Evolutionary conservation across 64 coral and sea anemone genomes (phyloP).

Genomic region (Montipora cactus): DNA sequence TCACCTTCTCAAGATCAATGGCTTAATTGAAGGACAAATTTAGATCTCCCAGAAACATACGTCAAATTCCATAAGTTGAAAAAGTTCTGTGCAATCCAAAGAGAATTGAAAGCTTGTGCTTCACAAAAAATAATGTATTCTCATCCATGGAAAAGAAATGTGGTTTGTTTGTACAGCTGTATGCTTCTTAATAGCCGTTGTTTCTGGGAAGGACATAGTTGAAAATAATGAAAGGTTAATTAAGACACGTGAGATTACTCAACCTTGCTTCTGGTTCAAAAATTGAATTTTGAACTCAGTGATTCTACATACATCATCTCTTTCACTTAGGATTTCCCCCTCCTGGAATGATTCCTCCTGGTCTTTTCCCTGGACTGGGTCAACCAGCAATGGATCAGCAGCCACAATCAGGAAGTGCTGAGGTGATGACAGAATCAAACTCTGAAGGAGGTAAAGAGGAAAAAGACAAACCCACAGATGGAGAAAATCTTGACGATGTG

Average conservation of each 20-base stretch:
- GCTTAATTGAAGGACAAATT: too few species aligned
- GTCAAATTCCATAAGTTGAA: background rate
- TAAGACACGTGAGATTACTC: background rate
- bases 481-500: background rate
- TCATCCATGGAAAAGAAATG: too few species aligned
- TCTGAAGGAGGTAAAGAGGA: constrained; percentile 7
- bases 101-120: too few species aligned
- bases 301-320: too few species aligned
- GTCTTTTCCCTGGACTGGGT: constrained; percentile 5
- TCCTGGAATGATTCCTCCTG: constrained; percentile 29
- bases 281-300: background rate
- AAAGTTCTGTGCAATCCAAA: background rate
- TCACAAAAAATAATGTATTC: too few species aligned
- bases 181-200: too few species aligned
- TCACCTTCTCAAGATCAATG: too few species aligned
- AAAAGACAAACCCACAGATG: background rate
- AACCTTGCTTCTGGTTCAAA: background rate
- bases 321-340: background rate
- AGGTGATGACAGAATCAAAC: background rate
- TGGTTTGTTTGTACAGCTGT: too few species aligned
- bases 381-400: constrained; percentile 35
- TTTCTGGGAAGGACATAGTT: too few species aligned
- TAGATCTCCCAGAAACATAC: too few species aligned
- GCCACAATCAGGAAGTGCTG: background rate
- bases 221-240: background rate